Base-by-base conservation (phyloP, 2,113 vertebrate species). In the Ceyx margarethae region DNA sequence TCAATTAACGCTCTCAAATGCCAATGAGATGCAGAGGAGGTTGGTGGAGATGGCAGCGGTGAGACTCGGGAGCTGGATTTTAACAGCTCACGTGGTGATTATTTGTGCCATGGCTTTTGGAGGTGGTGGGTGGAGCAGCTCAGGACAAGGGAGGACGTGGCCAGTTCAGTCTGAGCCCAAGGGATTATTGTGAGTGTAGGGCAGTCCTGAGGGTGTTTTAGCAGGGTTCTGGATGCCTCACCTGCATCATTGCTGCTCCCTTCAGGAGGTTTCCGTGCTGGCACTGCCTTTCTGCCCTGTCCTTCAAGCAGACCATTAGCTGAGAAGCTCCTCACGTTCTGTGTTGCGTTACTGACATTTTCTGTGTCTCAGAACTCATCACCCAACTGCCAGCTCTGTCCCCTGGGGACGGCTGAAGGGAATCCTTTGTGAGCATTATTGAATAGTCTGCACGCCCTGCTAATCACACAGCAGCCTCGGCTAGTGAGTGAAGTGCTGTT, bases 1-100 rank as follows among this genome's bases (percentile, higher is more conserved):
- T 99, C 98, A 98, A 99, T 99, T 99, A 98, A 98, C 94, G 98
- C 98, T 97, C 98, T 98, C 97, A 98, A 98, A 98, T 98, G 97
- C 97, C 97, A 98, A 97, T 97, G 98, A 98, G 98, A 98, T 98
- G 98, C 97, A 97, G 95, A 97, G 96, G 92, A 97, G 95, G 95
- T 94, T 94, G 96, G 96, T 84, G 71, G 97, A 95, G 96, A 93
- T 94, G 87, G 91, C 71, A 94, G 96, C 90, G 89, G 90, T 76
- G 92, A 33, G 20, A 87, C 96, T 97, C 28, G 50, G 96, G 96
- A 98, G 95, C 96, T 97, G 96, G 94, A 93, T 97, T 98, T 97
- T 97, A 97, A 97, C 96, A 94, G 95, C 93, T 96, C 92, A n/a
- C 96, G 95, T 94, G 87, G 93, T 90, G 97, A 97, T 98, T 96